A percentile compares a stretch with the other conserved stretches of the same genome.
Evolutionary conservation across 2,888 invertebrate species (phyloP).

Genomic region (Tridacna gigas): DNA sequence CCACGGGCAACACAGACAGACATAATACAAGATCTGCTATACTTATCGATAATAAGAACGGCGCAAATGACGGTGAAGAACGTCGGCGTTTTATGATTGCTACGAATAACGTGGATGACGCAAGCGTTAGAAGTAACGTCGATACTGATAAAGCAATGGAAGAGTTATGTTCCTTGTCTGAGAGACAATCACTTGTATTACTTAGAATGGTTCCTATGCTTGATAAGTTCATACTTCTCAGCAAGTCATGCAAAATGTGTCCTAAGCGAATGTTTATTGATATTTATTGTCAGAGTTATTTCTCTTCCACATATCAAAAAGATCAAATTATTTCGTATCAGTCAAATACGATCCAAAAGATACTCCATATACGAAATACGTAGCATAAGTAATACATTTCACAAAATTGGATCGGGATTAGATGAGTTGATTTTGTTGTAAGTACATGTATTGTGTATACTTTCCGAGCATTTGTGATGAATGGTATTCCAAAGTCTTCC

Average conservation of each 20-base stretch:
- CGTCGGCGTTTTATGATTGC: conserved; percentile 11
- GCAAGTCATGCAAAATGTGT: background rate
- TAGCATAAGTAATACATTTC: no score
- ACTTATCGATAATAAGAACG: background rate
- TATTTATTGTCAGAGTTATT: background rate
- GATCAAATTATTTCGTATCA: no score
- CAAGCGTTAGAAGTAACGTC: background rate
- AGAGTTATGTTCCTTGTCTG: background rate
- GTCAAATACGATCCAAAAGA: no score
- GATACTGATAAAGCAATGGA: background rate
- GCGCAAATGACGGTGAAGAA: conserved; percentile 1
- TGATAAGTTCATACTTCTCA: background rate
- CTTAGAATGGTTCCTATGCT: background rate
- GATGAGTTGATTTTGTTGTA: no score
- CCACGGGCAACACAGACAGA: background rate
- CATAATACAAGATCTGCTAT: conserved; percentile 8
- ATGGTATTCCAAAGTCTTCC: no score
- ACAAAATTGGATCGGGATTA: no score
- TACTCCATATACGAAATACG: no score
- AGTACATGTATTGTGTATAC: no score
- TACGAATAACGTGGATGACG: conserved; percentile 4
- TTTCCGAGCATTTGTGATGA: no score
- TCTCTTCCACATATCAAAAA: no score
- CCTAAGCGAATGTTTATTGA: background rate
- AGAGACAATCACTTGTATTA: background rate